Conservation (phyloP, 1,140 invertebrate genomes). For the Plodia interpunctella region DNA sequence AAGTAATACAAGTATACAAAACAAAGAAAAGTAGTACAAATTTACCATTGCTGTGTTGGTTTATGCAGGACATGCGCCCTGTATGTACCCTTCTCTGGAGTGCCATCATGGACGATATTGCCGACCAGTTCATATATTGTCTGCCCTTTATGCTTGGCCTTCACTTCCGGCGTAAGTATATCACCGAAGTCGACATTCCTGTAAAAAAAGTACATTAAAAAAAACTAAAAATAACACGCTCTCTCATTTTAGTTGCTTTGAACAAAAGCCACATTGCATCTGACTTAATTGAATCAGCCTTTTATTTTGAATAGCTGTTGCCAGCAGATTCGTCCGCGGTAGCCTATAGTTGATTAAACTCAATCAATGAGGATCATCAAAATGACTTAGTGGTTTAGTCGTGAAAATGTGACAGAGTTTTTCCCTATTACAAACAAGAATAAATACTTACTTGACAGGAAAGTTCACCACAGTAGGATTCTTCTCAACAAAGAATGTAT, state of each 20-base stretch:
- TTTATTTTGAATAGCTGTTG: too few relatives aligned
- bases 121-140: conserved; percentile 96
- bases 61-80: conserved; percentile 97
- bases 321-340: too few relatives aligned
- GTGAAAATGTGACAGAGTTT: too few relatives aligned
- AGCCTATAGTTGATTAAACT: too few relatives aligned
- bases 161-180: conserved; percentile 91
- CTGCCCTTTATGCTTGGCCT: conserved; percentile 86
- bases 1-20: conserved; percentile 19
- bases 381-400: too few relatives aligned
- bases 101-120: conserved; percentile 99
- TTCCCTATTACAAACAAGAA: too few relatives aligned
- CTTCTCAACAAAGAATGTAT: conserved; percentile 99
- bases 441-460: conserved; percentile 93
- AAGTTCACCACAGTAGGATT: conserved; percentile 99
- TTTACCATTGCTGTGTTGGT: conserved; percentile 86
- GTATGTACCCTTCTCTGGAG: conserved; percentile 95
- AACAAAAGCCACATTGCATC: too few relatives aligned
- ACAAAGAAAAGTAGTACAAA: not conserved
- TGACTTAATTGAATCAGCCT: too few relatives aligned
- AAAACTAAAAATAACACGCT: conserved; percentile 10
- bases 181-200: conserved; percentile 99
- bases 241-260: too few relatives aligned
- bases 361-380: too few relatives aligned
- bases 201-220: conserved; percentile 14